Evolutionary conservation across 1,140 invertebrate genomes (phyloP), one percentile per base, ranked within the genome.

Genomic region (Sogatella furcifera): DNA sequence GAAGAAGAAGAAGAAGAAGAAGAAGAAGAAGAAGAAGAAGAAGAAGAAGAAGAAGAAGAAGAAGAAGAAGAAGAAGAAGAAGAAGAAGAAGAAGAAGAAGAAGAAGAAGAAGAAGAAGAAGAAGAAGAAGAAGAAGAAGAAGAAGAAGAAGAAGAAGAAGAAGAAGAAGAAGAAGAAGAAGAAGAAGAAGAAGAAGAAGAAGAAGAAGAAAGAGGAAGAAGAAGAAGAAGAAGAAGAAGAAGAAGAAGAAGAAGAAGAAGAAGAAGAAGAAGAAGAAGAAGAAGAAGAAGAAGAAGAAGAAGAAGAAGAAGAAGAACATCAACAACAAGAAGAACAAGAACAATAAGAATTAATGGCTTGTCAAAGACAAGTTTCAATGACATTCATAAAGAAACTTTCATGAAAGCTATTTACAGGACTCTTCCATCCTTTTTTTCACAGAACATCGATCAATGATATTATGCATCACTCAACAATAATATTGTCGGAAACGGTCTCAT

Each of bases 231-330:
- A 34, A 60, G 21, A 34, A 44, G 43, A 28, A 46, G 19, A 19
- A 46, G 19, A 55, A 34, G 31, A 42, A 22, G 19, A 14, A 14
- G 28, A 49, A n/a, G 28, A 34, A 42, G 46, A 24, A 13, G 43
- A 41, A 17, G 19, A 46, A 5, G 41, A 42, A 19, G 34, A 21
- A 11, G 53, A 52, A 28, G 21, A 24, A 53, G 14, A 22, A 52
- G 55, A 54, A 34, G 54, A 22, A 13, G 60, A 59, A 43, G 55
- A 57, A 55, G 42, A 34, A 52, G 34, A 52, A 41, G 55, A 54
- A 13, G 28, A 43, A 15, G 53, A 52, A 13, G 58, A 57, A 15
- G 58, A 64, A 21, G 52, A 62, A 19, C 43, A 57, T 5, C 5
- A 49, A 24, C 52, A 46, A 59, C 19, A 19, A 58, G 64, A 55